Conservation (phyloP, 2,888 invertebrate genomes). For the Eupithecia dodoneata region DNA sequence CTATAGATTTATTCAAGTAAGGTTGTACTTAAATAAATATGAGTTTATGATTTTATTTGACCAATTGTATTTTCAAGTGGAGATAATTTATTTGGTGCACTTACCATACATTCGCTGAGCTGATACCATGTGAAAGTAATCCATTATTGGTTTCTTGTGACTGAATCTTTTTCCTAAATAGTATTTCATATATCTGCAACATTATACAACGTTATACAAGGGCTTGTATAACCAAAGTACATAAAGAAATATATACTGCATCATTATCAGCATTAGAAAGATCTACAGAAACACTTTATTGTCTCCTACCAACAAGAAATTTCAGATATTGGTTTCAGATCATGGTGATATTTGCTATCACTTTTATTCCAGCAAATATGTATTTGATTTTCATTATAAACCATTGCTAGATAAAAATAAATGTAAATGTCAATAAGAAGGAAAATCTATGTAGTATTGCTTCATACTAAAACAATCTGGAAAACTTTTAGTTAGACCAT, state of each 20-base stretch:
- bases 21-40: no score
- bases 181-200: conserved; percentile 88
- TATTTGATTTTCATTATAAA: background rate
- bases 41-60: no score
- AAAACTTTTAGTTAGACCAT: background rate
- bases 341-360: background rate
- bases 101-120: conserved; percentile 94
- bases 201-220: background rate
- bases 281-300: background rate
- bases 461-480: background rate
- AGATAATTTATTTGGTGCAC: conserved; percentile 42
- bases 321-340: background rate
- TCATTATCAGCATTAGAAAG: background rate
- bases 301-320: background rate
- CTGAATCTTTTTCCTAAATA: conserved; percentile 86
- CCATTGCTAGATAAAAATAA: background rate
- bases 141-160: conserved; percentile 90
- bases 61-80: background rate
- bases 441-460: background rate
- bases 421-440: background rate
- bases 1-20: background rate
- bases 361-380: background rate
- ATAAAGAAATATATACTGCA: background rate
- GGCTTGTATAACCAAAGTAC: background rate
- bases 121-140: conserved; percentile 88